A percentile compares a stretch with the other conserved stretches of the same genome.
phyloP scores from a whole-genome alignment of 2,888 invertebrate species.

The Blastobasis lacticolella region DNA sequence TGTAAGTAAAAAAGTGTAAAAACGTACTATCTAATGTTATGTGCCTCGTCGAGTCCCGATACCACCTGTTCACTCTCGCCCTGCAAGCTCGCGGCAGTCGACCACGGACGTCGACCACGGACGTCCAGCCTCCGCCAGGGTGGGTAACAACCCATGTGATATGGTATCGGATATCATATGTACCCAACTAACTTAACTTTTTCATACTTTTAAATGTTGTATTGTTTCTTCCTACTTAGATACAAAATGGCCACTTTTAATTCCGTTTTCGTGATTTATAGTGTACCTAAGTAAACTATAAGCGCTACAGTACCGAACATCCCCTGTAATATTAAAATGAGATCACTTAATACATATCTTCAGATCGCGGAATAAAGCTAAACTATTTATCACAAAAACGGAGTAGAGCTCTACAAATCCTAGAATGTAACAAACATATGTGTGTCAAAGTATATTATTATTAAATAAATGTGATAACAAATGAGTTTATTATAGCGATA shows the following conservation, averaged over 20 bases:
- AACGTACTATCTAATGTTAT: slow-evolving; percentile 48
- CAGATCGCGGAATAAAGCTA: slow-evolving; percentile 4
- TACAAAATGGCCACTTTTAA: slow-evolving; percentile 30
- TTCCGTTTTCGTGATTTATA: slow-evolving; percentile 39
- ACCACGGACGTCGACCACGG: neutral
- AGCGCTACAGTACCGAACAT: no score
- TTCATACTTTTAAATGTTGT: slow-evolving; percentile 33
- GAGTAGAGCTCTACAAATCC: slow-evolving; percentile 48
- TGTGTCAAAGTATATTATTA: slow-evolving; percentile 69
- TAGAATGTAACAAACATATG: slow-evolving; percentile 60
- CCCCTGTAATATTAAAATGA: no score
- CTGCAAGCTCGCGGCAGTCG: slow-evolving; percentile 3
- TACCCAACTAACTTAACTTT: slow-evolving; percentile 33
- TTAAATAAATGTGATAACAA: slow-evolving; percentile 74
- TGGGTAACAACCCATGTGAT: slow-evolving; percentile 23
- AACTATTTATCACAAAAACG: slow-evolving; percentile 43
- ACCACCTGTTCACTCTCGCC: slow-evolving; percentile 22
- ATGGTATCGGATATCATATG: slow-evolving; percentile 50
- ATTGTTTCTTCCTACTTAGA: slow-evolving; percentile 46
- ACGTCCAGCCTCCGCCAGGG: no score
- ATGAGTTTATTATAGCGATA: slow-evolving; percentile 72
- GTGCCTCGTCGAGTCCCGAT: slow-evolving; percentile 59
- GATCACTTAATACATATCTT: neutral
- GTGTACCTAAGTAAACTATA: no score
- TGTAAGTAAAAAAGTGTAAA: slow-evolving; percentile 47